Base-by-base conservation (phyloP, 2,113 vertebrate species). In the Sinocyclocheilus rhinocerous region DNA sequence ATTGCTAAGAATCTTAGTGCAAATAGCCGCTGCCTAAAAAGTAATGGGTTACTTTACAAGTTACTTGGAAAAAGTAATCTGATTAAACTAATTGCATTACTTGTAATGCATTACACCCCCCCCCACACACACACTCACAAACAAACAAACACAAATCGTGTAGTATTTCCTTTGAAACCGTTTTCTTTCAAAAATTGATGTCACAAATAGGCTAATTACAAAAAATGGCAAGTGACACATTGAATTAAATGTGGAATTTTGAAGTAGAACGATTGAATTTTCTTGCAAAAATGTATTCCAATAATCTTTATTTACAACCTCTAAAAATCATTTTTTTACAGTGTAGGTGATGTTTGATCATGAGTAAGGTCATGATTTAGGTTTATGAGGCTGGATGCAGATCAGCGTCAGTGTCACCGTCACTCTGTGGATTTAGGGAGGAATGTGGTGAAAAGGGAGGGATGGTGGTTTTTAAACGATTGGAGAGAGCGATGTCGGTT, bases 401-500 rank as follows among this genome's bases (percentile, higher is more conserved):
- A 82, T 82, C 42, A 82, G 80, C 16, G 16, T 33, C 42, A 8
- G 42, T 75, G 42, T 75, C 42, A 6, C 42, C 61, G 16, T 70
- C 33, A 16, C 69, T 26, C 12, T 52, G 67, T 42, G 52, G 22
- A 72, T 72, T 73, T 42, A 57, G 22, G 33, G 80, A 84, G 67
- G 73, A 67, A 83, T 87, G 82, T 59, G 85, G 78, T 85, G 63
- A 26, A 42, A 75, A 85, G 85, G 85, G 86, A 83, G 88, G 48
- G 65, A 76, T 80, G 84, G 88, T 85, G 88, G 86, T 81, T 87
- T 85, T 81, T 72, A 82, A 86, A 87, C 29, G 85, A 87, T 29
- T 77, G 61, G 70, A 86, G 85, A 76, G 81, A 86, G 79, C 33
- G 85, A 89, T 89, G 85, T 81, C 48, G 85, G 85, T 84, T 89